phyloP scores from a whole-genome alignment of 2,888 invertebrate species.

The Calliphora vomitoria region DNA sequence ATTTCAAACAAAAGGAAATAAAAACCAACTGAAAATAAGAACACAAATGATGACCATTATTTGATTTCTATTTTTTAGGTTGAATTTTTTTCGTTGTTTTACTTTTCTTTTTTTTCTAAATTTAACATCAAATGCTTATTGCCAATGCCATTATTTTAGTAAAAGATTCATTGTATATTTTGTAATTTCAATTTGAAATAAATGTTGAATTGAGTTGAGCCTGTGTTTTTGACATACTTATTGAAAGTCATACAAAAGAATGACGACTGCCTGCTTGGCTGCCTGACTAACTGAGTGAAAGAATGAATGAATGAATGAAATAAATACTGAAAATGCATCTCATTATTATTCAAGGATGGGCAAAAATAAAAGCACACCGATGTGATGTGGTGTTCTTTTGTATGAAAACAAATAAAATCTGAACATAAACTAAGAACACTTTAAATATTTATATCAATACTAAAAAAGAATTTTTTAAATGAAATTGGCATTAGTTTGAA shows the following conservation, averaged over 20 bases:
- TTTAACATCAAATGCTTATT: constrained; percentile 57
- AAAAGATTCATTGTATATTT: constrained; percentile 55
- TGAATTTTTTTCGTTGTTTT: constrained; percentile 13
- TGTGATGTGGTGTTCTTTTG: not conserved
- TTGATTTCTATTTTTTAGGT: constrained; percentile 15
- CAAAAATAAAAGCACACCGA: constrained; percentile 3
- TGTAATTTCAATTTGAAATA: constrained; percentile 46
- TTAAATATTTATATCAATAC: not conserved
- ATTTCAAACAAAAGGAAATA: constrained; percentile 14
- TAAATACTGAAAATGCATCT: constrained; percentile 50
- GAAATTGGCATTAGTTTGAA: no score
- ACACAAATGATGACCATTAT: constrained; percentile 41
- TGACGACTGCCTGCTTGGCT: constrained; percentile 29
- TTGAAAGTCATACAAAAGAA: constrained; percentile 49
- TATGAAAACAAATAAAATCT: not conserved
- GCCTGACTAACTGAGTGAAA: constrained; percentile 33
- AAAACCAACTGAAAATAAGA: not conserved
- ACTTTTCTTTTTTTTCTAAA: constrained; percentile 16
- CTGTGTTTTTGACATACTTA: constrained; percentile 61
- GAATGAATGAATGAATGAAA: constrained; percentile 33
- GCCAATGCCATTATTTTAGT: constrained; percentile 50
- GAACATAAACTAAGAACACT: not conserved
- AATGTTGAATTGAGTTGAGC: constrained; percentile 36
- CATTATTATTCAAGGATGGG: constrained; percentile 63
- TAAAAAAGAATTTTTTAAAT: no score